Conservation (phyloP, 2,888 invertebrate species). For the Dryobota labecula region DNA sequence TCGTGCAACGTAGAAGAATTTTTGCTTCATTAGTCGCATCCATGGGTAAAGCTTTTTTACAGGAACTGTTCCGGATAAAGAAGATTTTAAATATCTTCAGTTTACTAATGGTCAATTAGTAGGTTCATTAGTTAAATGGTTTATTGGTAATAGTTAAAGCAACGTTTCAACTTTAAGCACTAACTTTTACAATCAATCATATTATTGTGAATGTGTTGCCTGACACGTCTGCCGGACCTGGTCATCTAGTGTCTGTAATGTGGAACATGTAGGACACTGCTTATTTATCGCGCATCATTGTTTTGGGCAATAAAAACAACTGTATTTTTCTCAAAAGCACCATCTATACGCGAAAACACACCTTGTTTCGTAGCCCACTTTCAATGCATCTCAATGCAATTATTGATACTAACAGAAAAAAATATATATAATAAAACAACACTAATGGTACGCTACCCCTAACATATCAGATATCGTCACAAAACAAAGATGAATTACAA, state of each 20-base stretch:
- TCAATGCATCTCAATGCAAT: neutral
- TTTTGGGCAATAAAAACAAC: constrained; percentile 6
- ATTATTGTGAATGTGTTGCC: neutral
- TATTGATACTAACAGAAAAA: neutral
- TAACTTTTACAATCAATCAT: neutral
- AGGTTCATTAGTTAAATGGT: neutral
- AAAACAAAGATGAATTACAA: constrained; percentile 59
- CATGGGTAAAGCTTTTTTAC: constrained; percentile 14
- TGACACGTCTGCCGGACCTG: neutral
- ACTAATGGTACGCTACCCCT: constrained; percentile 31
- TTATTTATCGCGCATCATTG: neutral
- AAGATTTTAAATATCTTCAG: constrained; percentile 11
- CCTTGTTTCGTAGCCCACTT: neutral
- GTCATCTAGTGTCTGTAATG: neutral
- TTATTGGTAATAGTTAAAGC: neutral
- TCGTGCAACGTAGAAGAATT: constrained; percentile 16
- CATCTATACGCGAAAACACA: neutral
- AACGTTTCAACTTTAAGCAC: neutral
- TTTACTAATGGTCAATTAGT: constrained; percentile 25
- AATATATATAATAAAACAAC: constrained; percentile 6
- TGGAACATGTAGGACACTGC: neutral
- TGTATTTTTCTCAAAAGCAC: neutral
- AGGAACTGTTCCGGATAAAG: neutral
- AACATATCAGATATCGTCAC: constrained; percentile 41
- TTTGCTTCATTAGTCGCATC: constrained; percentile 35